These are phyloP conservation scores for Picathartes gymnocephalus DNA, from an alignment of 2,113 vertebrate genomes.

Conservation along the genomic window DNA sequence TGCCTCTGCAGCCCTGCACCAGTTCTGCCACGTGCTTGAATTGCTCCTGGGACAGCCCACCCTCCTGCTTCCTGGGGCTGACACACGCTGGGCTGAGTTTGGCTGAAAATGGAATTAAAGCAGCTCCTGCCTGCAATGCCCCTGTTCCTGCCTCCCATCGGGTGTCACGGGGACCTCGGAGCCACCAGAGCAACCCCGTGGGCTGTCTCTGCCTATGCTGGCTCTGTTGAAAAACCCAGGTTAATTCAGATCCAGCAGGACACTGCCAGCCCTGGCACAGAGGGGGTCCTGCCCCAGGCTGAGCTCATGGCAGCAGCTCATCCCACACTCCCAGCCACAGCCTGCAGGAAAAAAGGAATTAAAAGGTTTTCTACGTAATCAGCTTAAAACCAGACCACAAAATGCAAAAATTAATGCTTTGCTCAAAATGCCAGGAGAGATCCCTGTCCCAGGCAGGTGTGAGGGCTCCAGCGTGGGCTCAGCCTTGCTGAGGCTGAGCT, in stretches of 20 bases:
- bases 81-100: background rate
- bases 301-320: background rate
- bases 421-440: background rate
- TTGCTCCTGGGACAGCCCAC: background rate
- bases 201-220: background rate
- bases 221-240: background rate
- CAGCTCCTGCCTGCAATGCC: background rate
- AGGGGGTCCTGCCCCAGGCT: accelerated
- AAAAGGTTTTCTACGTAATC: background rate
- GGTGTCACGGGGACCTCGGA: accelerated
- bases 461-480: accelerated
- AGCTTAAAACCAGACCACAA: background rate
- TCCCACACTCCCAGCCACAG: background rate
- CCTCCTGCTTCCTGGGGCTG: background rate
- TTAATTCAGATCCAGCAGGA: background rate
- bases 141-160: background rate
- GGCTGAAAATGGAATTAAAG: background rate
- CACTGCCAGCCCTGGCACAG: background rate
- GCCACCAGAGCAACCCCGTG: background rate
- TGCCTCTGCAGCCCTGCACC: background rate
- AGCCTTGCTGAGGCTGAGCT: background rate
- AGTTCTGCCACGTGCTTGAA: background rate
- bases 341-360: background rate
- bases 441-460: accelerated
- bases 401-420: background rate